Evolutionary conservation across 35 echinoderm and acorn worm genomes (phyloP).

Genomic region (Ophioderma brevispina): DNA sequence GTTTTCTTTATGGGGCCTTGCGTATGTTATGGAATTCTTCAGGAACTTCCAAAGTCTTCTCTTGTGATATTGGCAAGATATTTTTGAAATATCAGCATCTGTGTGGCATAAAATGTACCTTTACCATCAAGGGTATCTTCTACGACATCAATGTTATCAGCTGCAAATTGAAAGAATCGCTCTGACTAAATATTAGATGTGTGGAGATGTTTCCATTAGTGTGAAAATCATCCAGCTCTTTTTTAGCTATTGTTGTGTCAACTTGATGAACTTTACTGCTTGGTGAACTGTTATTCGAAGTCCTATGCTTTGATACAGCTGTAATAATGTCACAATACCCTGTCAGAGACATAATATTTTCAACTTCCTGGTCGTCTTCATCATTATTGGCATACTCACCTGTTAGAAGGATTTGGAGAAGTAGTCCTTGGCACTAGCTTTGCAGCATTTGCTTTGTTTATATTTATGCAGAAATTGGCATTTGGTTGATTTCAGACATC

Average conservation of each 20-base stretch:
- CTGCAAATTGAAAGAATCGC: slow-evolving; percentile 19
- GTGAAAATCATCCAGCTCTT: background rate
- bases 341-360: background rate
- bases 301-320: background rate
- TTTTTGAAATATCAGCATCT: slow-evolving; percentile 24
- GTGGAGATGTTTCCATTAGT: background rate
- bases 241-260: background rate
- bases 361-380: too few species aligned
- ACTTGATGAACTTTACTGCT: background rate
- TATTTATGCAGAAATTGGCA: background rate
- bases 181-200: slow-evolving; percentile 28
- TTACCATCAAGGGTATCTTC: slow-evolving; percentile 62
- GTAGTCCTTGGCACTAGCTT: background rate
- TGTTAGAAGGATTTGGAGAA: background rate
- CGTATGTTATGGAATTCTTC: slow-evolving; percentile 16
- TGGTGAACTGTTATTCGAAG: background rate
- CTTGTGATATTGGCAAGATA: background rate
- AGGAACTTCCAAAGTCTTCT: background rate
- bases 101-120: slow-evolving; percentile 42
- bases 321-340: background rate
- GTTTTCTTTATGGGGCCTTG: background rate
- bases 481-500: background rate
- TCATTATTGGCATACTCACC: background rate
- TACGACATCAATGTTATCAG: slow-evolving; percentile 54
- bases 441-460: background rate